Evolutionary conservation across 1,140 invertebrate species (phyloP), one percentile per base, ranked within the genome.

Genomic region (Ladona fulva): DNA sequence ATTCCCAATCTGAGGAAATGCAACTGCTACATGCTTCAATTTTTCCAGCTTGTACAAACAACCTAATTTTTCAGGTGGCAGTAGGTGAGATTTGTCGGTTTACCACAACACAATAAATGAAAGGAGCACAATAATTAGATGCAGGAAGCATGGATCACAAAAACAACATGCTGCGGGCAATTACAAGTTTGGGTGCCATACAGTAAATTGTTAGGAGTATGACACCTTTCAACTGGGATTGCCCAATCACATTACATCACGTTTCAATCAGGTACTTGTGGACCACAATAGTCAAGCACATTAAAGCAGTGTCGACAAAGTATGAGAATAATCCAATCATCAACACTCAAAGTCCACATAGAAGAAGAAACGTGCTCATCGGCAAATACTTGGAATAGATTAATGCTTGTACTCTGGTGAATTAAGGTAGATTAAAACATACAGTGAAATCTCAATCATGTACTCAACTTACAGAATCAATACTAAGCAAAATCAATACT

Each of bases 241-340:
- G 52, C 52, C 52, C 52, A 66, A 66, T 66, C 52, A 66, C 52
- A 66, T 66, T 66, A 66, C 52, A 66, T 66, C 52, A 66, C 52
- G 52, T 66, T 66, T 66, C 52, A 66, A 66, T 66, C 52, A 66
- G 52, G 52, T 66, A 66, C 52, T 66, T 66, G 52, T 66, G 52
- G 52, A 66, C 52, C 52, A 66, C 52, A 19, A 19, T 66, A 19
- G 52, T 22, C 52, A 66, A 66, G 52, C 52, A 66, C n/a, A 66
- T 66, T 22, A 19, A 16, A 66, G 52, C 52, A 66, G 52, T 66
- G 52, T 66, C 52, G 14, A 37, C 29, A 66, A 66, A 3, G 12
- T 66, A 66, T 66, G 14, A 66, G 44, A 52, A 52, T 11, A 11
- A 6, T 66, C 16, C 12, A 66, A 66, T 1, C 12, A 66, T 19